A percentile compares a stretch with the other conserved stretches of the same genome.
Evolutionary conservation across 2,797 vertebrate genomes (phyloP).

Genomic region (Gastrophryne carolinensis): DNA sequence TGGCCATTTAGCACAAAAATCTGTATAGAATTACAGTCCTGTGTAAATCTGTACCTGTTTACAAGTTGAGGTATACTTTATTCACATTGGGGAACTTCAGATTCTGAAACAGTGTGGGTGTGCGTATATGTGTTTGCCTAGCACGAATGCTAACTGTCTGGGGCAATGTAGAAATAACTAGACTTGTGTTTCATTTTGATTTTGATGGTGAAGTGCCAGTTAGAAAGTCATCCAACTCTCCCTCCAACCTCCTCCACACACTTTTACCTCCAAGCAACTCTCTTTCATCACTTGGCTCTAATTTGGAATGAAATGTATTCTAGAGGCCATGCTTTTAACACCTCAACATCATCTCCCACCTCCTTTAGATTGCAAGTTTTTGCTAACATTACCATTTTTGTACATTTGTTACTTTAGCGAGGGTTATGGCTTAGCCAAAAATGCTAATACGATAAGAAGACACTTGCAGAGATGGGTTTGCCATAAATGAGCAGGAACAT

Average conservation of each 20-base stretch:
- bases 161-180: conserved; percentile 1
- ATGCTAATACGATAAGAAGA: background rate
- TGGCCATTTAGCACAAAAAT: background rate
- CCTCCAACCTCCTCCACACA: conserved; percentile 15
- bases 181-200: background rate
- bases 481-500: too few relatives aligned
- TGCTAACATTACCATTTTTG: background rate
- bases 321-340: conserved; percentile 7
- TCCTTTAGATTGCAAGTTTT: background rate
- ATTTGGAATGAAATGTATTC: conserved; percentile 27
- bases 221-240: conserved; percentile 4
- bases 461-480: too few relatives aligned
- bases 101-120: background rate
- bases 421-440: background rate
- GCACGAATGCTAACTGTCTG: background rate
- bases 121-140: conserved; percentile 6
- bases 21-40: background rate
- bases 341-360: background rate
- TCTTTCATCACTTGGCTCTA: conserved; percentile 36
- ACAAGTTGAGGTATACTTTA: background rate
- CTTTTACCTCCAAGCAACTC: background rate
- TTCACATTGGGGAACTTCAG: background rate
- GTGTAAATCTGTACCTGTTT: background rate
- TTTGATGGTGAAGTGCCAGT: conserved; percentile 2
- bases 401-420: background rate